phyloP scores from a whole-genome alignment of 2,888 invertebrate species.

The Leptinotarsa rubiginosa region DNA sequence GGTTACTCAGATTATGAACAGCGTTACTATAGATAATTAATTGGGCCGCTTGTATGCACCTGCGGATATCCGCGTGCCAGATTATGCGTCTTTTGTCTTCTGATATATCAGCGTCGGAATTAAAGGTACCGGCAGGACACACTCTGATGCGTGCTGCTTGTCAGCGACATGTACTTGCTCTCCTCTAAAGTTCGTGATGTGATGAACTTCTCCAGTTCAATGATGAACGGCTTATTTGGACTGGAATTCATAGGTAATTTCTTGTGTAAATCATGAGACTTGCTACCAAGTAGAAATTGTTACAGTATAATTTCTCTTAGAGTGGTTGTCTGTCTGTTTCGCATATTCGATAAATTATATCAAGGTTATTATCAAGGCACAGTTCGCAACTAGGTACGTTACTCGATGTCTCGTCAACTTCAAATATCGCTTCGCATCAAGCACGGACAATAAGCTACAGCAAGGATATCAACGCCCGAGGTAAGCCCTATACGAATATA shows the following conservation, averaged over 20 bases:
- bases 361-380: too few relatives aligned
- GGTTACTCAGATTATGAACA: conserved; percentile 47
- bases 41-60: conserved; percentile 50
- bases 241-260: background rate
- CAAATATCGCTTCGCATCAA: too few relatives aligned
- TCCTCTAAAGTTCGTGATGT: background rate
- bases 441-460: too few relatives aligned
- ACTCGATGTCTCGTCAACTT: too few relatives aligned
- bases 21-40: conserved; percentile 51
- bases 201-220: background rate
- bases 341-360: too few relatives aligned
- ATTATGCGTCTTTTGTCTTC: conserved; percentile 48
- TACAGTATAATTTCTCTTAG: too few relatives aligned
- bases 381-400: too few relatives aligned
- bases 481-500: too few relatives aligned
- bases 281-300: background rate
- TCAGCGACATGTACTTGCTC: background rate
- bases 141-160: conserved; percentile 26
- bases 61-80: conserved; percentile 52
- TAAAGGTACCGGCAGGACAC: conserved; percentile 36
- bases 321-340: too few relatives aligned
- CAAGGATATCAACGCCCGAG: too few relatives aligned
- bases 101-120: conserved; percentile 45
- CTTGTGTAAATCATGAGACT: background rate
- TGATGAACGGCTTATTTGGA: background rate